Conservation (phyloP, 2,113 vertebrate species). For the Entelurus aequoreus region DNA sequence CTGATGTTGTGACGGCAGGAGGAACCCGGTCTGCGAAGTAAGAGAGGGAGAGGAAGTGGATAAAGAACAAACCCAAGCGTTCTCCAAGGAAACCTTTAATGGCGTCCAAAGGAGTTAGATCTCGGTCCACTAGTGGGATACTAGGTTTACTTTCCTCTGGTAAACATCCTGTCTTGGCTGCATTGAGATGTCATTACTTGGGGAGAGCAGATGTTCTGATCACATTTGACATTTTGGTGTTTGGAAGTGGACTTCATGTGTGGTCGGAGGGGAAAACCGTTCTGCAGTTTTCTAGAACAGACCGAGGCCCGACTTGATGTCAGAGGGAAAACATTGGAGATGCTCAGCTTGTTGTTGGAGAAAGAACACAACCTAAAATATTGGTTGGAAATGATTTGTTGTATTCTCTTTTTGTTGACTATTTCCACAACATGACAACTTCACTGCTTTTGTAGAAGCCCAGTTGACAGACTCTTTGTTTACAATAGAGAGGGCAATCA, state of each 20-base stretch:
- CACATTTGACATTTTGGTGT: not conserved
- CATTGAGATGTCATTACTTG: conserved; percentile 8
- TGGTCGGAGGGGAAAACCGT: not conserved
- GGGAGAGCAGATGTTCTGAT: conserved; percentile 1
- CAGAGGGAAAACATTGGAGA: not conserved
- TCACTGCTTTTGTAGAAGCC: too few relatives aligned
- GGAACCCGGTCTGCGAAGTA: conserved; percentile 10
- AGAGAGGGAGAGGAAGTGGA: conserved; percentile 25
- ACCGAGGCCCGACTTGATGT: conserved; percentile 6
- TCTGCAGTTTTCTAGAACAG: not conserved
- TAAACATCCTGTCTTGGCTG: conserved; percentile 11
- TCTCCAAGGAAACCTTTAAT: conserved; percentile 46
- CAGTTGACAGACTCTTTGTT: too few relatives aligned
- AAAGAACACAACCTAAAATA: not conserved
- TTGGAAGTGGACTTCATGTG: not conserved
- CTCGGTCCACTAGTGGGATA: conserved; percentile 48
- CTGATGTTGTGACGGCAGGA: conserved; percentile 1
- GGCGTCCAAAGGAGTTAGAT: conserved; percentile 59
- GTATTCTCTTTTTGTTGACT: too few relatives aligned
- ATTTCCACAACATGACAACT: too few relatives aligned
- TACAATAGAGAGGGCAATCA: too few relatives aligned
- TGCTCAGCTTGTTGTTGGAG: not conserved
- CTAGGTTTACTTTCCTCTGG: conserved; percentile 2
- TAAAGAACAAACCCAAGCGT: conserved; percentile 46
- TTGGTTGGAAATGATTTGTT: too few relatives aligned